Base-by-base conservation (phyloP, 2,113 vertebrate species). In the Cryptoleucopteryx plumbea region DNA sequence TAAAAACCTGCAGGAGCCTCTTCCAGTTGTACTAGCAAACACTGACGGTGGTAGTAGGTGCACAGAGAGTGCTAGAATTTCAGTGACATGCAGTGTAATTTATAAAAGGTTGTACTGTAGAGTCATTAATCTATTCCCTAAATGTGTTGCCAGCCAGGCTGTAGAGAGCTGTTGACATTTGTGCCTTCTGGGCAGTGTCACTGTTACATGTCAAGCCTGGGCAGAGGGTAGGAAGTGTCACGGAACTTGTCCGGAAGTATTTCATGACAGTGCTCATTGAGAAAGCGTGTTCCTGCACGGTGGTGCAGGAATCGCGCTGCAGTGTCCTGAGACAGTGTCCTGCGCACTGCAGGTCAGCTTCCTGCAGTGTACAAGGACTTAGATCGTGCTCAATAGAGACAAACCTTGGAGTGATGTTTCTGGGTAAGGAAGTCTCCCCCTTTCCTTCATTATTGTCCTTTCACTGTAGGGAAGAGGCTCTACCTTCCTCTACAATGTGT, bases 91-190 rank as follows among this genome's bases (percentile, higher is more conserved):
- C 75, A 14, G 21, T 22, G 80, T 63, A 38, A 65, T 68, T 94
- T 79, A 36, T 65, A 38, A 48, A 82, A 71, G 26, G 29, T 32
- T 78, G 61, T 79, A 40, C 58, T 29, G 19, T 1, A 27, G 50
- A 81, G 73, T 79, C 83, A 88, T 89, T 87, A 85, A 79, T 96
- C 94, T 79, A 0, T 75, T 86, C 23, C 31, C 45, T 58, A 66
- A 77, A 66, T n/a, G 67, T 50, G 50, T 63, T 66, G 40, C 53
- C 68, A 74, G 47, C 23, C 42, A 55, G 56, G 36, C 84, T 74
- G 11, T n/a, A 55, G 65, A 63, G 52, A 65, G 65, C 84, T 94
- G 86, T 40, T 96, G 91, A 91, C 70, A 84, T 59, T 36, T 87
- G 65, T 95, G 91, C 53, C 86, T 74, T 63, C 61, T 74, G 73